Percentiles rank a stretch among this genome's conserved stretches.
Evolutionary conservation across 2,888 invertebrate genomes (phyloP).

Genomic region (Crioceris asparagi): DNA sequence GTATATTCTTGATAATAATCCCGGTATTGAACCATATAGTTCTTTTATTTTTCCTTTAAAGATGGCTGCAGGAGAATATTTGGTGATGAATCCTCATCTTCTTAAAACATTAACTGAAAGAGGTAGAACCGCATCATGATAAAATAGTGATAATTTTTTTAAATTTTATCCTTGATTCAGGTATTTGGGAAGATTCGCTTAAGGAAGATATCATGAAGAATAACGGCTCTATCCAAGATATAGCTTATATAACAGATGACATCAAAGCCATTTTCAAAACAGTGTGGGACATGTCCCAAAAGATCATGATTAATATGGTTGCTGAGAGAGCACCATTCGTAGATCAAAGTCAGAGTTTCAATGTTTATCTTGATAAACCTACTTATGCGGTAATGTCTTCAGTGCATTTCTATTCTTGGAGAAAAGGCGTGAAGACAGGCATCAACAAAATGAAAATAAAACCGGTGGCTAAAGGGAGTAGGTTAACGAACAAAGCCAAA

Average conservation of each 20-base stretch:
- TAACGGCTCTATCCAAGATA: conserved; percentile 87
- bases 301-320: conserved; percentile 88
- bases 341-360: conserved; percentile 97
- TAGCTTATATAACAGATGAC: conserved; percentile 73
- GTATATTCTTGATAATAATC: conserved; percentile 97
- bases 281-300: conserved; percentile 95
- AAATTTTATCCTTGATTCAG: no score
- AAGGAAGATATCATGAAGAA: conserved; percentile 86
- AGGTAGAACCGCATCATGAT: no score
- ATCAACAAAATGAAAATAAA: conserved; percentile 97
- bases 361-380: conserved; percentile 93
- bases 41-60: conserved; percentile 92
- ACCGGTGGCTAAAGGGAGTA: conserved; percentile 91
- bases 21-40: conserved; percentile 96
- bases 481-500: conserved; percentile 91
- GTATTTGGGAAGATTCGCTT: conserved; percentile 91
- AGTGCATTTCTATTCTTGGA: conserved; percentile 98
- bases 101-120: conserved; percentile 83
- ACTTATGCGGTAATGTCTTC: conserved; percentile 89
- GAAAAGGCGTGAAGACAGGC: conserved; percentile 92
- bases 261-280: conserved; percentile 87
- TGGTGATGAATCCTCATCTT: conserved; percentile 87
- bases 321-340: conserved; percentile 96
- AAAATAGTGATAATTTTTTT: no score
- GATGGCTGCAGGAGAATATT: conserved; percentile 91